Conservation (phyloP, 1,140 invertebrate genomes). For the Glomeris maerens region DNA sequence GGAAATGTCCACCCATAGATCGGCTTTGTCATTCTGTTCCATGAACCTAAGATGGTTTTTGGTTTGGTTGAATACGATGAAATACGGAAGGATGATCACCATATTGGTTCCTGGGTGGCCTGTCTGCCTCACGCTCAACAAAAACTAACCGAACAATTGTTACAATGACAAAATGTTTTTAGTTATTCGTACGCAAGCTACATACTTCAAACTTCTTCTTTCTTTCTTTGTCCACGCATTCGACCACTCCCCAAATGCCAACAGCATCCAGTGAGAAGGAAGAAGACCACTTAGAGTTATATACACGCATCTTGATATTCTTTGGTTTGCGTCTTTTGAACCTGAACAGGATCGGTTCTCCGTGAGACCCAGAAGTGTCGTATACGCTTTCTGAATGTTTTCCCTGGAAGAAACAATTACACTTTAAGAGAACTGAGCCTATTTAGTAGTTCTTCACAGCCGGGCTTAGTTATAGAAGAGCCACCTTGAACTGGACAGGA, state of each 20-base stretch:
- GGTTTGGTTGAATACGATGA: conserved; percentile 61
- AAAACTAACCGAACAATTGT: conserved; percentile 29
- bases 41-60: conserved; percentile 55
- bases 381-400: no score
- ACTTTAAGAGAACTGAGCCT: no score
- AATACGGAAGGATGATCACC: conserved; percentile 67
- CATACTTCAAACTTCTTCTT: conserved; percentile 41
- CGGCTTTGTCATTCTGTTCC: conserved; percentile 69
- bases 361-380: conserved; percentile 40
- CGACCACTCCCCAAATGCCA: conserved; percentile 41
- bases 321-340: conserved; percentile 49
- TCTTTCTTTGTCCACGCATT: conserved; percentile 50
- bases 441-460: no score
- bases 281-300: conserved; percentile 55
- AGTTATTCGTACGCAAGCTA: not conserved
- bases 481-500: conserved; percentile 59
- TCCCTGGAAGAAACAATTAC: no score
- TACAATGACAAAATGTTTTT: not conserved
- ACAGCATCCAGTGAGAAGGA: conserved; percentile 52
- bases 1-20: conserved; percentile 63
- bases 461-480: conserved; percentile 11
- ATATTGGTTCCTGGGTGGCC: conserved; percentile 62
- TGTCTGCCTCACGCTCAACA: conserved; percentile 27
- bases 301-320: conserved; percentile 46
- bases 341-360: conserved; percentile 51